Conservation (phyloP, 2,888 invertebrate genomes). For the Drosophila multiciliata region DNA sequence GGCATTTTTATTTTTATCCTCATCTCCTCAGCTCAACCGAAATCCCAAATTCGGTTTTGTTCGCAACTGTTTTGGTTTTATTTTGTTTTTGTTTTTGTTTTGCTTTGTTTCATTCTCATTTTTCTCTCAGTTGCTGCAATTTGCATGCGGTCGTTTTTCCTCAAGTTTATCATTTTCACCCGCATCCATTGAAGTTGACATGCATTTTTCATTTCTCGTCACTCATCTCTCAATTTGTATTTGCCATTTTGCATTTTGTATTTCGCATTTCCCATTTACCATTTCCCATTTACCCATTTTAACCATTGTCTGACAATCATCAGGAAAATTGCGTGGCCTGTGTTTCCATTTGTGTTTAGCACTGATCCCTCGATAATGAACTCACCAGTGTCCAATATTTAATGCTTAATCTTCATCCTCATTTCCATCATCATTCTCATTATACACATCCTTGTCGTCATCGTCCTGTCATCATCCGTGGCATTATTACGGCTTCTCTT, state of each 20-base stretch:
- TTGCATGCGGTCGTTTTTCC: constrained; percentile 51
- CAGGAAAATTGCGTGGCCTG: constrained; percentile 42
- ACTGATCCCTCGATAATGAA: constrained; percentile 47
- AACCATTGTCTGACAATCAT: constrained; percentile 50
- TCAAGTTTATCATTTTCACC: constrained; percentile 15
- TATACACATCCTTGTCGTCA: neutral
- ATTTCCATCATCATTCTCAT: neutral
- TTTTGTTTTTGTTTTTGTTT: constrained; percentile 29
- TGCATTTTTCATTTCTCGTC: neutral
- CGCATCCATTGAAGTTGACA: neutral
- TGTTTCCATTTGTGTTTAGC: constrained; percentile 40
- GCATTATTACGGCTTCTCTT: neutral
- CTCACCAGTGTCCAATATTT: constrained; percentile 14
- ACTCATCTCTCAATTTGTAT: neutral
- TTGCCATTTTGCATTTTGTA: constrained; percentile 34
- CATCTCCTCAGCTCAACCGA: constrained; percentile 10
- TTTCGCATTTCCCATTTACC: constrained; percentile 22
- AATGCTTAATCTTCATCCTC: neutral
- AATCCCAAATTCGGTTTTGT: constrained; percentile 7
- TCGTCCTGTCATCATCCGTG: constrained; percentile 21
- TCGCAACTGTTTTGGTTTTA: constrained; percentile 29
- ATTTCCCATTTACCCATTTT: constrained; percentile 19
- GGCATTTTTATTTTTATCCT: neutral
- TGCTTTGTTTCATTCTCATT: constrained; percentile 43
- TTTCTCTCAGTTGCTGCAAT: constrained; percentile 59